Evolutionary conservation across 2,888 invertebrate genomes (phyloP).

Genomic region (Diplazon laetatorius): DNA sequence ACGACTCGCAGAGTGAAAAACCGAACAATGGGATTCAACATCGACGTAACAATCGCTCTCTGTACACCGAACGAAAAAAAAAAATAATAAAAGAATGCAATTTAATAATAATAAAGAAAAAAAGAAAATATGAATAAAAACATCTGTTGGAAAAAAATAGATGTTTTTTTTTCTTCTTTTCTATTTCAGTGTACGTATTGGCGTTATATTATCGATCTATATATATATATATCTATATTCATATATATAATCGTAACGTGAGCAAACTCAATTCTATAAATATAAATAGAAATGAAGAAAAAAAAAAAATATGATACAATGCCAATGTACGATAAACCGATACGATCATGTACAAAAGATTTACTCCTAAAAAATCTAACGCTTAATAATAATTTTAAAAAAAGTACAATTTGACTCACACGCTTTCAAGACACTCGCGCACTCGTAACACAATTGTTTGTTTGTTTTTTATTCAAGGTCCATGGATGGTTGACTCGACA

Average conservation of each 20-base stretch:
- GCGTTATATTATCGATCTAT: conserved; percentile 19
- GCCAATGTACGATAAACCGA: conserved; percentile 38
- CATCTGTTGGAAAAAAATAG: no score
- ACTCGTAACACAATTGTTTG: conserved; percentile 41
- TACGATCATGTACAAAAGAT: conserved; percentile 58
- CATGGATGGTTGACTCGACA: conserved; percentile 7
- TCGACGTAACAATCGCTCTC: conserved; percentile 25
- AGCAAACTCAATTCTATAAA: conserved; percentile 66
- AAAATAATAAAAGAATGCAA: no score
- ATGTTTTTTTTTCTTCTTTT: background rate
- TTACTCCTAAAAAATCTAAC: conserved; percentile 32
- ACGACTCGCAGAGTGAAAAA: background rate
- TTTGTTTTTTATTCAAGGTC: no score
- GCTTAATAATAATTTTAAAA: conserved; percentile 45
- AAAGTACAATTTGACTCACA: conserved; percentile 49
- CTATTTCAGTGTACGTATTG: conserved; percentile 18
- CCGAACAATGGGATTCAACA: conserved; percentile 11
- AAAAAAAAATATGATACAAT: conserved; percentile 58
- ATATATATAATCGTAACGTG: conserved; percentile 55
- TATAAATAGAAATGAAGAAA: no score
- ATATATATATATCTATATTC: no score
- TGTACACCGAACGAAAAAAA: conserved; percentile 6
- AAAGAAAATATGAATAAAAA: no score
- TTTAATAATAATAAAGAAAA: background rate
- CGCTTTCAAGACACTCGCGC: conserved; percentile 21